Percentiles rank a stretch among this genome's conserved stretches.
Evolutionary conservation across 1,140 invertebrate genomes (phyloP).

Genomic region (Achroia grisella): DNA sequence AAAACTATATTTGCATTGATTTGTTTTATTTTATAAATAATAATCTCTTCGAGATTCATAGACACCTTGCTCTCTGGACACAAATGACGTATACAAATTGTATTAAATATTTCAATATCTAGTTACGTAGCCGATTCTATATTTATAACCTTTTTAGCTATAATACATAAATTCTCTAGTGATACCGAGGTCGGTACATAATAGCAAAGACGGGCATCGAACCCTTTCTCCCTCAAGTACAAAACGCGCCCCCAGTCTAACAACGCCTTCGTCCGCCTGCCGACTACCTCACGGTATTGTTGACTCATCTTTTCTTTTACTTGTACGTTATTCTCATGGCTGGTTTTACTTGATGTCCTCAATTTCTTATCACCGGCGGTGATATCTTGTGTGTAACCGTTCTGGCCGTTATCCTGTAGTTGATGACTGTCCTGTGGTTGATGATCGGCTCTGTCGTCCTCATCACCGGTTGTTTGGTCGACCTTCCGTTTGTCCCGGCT

Average conservation of each 20-base stretch:
- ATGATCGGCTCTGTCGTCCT: too few relatives aligned
- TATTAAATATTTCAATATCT: too few relatives aligned
- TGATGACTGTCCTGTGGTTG: not conserved
- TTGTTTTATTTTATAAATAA: conserved; percentile 20
- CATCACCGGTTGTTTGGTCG: too few relatives aligned
- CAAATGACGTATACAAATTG: too few relatives aligned
- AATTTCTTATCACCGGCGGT: too few relatives aligned
- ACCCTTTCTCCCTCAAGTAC: conserved; percentile 76
- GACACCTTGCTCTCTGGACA: too few relatives aligned
- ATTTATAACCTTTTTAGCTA: conserved; percentile 59
- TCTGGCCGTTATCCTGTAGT: not conserved
- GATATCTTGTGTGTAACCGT: not conserved
- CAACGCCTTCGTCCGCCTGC: conserved; percentile 82
- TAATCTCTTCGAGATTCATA: too few relatives aligned
- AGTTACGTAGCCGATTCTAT: too few relatives aligned
- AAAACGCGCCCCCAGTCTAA: conserved; percentile 84
- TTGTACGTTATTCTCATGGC: not conserved
- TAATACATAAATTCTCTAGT: conserved; percentile 85
- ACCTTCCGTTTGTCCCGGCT: conserved; percentile 44
- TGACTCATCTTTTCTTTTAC: not conserved
- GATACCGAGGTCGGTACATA: conserved; percentile 80
- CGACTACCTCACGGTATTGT: conserved; percentile 75
- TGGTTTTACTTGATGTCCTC: not conserved
- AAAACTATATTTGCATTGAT: conserved; percentile 47
- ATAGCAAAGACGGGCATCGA: conserved; percentile 76